Evolutionary conservation across 2,797 vertebrate species (phyloP), one percentile per base, ranked within the genome.

Genomic region (Tapera naevia): DNA sequence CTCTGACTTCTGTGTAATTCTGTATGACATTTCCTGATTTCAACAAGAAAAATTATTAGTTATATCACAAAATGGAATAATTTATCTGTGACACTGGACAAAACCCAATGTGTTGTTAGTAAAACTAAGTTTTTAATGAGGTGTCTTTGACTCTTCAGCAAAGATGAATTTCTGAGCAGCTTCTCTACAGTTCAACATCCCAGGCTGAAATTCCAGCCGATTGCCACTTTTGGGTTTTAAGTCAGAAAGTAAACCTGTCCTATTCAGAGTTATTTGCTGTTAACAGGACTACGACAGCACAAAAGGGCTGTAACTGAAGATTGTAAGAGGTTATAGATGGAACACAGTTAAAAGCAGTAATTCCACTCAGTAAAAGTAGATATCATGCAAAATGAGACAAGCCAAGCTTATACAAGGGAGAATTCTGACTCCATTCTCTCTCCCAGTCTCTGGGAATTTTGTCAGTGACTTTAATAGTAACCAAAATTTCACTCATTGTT

Each of bases 291-390:
- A 82, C 19, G 0, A 5, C 23, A 50, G 66, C 67, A 83, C 48
- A 86, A 82, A 90, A 74, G 51, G n/a, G 17, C 82, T 91, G 25
- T 92, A 94, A 94, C 35, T 86, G 87, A 89, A 85, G 61, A 64
- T 60, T 94, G 89, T 56, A 61, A 93, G 80, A 88, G 56, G 66
- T 53, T 91, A 24, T 50, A 90, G 70, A 85, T 54, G 81, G 89
- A 90, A 93, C 92, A 66, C 87, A 95, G 84, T 88, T 91, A 95
- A 89, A 94, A 89, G 78, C 61, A 91, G 57, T 91, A 80, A 89
- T 72, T 91, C 78, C 88, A 94, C 80, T 95, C 95, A 91, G 86
- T 87, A 90, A 94, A 95, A 94, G 65, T 41, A 96, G 83, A 67
- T 90, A 94, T 84, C 73, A 62, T 35, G 94, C 90, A 85, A 93